Base-by-base conservation (phyloP, 2,888 invertebrate species). In the Phania funesta region DNA sequence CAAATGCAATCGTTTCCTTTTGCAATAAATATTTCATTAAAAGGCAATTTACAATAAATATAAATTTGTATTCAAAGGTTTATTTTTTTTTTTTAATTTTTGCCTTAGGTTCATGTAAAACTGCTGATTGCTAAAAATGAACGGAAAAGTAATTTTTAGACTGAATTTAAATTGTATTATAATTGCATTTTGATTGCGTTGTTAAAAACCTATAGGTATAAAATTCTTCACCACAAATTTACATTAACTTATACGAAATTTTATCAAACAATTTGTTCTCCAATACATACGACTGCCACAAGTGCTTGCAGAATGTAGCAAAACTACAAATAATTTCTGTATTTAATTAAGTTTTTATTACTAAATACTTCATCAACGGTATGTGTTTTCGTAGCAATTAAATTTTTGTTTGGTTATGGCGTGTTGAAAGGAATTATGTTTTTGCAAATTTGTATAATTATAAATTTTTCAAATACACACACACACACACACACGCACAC, bases 391-490 rank as follows among this genome's bases (percentile, higher is more conserved):
- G 38, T 20, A 20, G 71, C 50, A 60, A 73, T 73, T 67, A 67
- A 16, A 7, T 11, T 35, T 35, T 52, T 54, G 41, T 56, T 73
- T 75, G 16, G 29, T 64, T 75, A 68, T 80, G 68, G 80, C 80
- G 56, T 80, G 80, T 75, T 62, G 16, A 62, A 75, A 64, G 68
- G 56, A 70, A 80, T 80, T 75, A 80, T 75, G 60, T 67, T 73
- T n/a, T n/a, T 54, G 7, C 20, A 44, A 79, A 79, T 67, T 73
- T 67, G 52, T 73, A 46, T 73, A 67, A 79, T 79, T 79, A 58
- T 18, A 73, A 35, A 48, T 22, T 32, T 64, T 32, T 24, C 1
- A 8, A 44, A 60, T 18, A 20, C 0, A 41, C 29, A 50, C 16
- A 18, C n/a, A 24, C n/a, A 20, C 3, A 41, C 16, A 58, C 16